Evolutionary conservation across 2,797 vertebrate genomes (phyloP), one percentile per base, ranked within the genome.

Genomic region (Limosa lapponica): DNA sequence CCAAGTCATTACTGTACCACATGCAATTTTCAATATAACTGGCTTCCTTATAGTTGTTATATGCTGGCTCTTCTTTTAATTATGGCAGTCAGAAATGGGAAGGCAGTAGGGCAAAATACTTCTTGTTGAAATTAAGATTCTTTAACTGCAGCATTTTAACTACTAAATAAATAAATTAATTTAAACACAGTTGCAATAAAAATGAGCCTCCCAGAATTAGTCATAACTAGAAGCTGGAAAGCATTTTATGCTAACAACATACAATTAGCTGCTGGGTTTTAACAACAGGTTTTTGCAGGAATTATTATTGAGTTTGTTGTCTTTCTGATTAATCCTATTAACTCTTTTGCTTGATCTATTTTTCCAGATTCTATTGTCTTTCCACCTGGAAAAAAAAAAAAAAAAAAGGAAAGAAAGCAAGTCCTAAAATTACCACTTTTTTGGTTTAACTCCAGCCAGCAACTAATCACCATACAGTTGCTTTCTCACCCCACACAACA

Each of bases 121-220:
- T 95, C 16, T 10, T 25, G 44, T 2, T 73, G 46, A 94, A 95
- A 92, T 89, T 82, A 89, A 86, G 62, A 72, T 83, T 83, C 30
- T 70, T 89, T 89, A 84, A 92, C 49, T 49, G 82, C 66, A 90
- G 8, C 28, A 54, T 92, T 96, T 91, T 73, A 89, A 94, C 20
- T 81, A 43, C 64, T 91, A 81, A 94, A 95, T 67, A 90, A 93
- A 93, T 82, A 54, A 91, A 94, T 88, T 72, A 11, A 77, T 77
- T 87, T 83, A 77, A 86, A 67, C 49, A 82, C 6, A 19, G 44
- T 72, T 87, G 27, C 55, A 87, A 94, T 75, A 87, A 95, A 95
- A 91, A 88, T 69, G 44, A 95, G 69, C 22, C 57, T 92, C 52
- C 80, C 30, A 18, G 51, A 95, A 95, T 93, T 81, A 82, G 65